Conservation (phyloP, 2,113 vertebrate genomes). For the Protomyctophum bolini region DNA sequence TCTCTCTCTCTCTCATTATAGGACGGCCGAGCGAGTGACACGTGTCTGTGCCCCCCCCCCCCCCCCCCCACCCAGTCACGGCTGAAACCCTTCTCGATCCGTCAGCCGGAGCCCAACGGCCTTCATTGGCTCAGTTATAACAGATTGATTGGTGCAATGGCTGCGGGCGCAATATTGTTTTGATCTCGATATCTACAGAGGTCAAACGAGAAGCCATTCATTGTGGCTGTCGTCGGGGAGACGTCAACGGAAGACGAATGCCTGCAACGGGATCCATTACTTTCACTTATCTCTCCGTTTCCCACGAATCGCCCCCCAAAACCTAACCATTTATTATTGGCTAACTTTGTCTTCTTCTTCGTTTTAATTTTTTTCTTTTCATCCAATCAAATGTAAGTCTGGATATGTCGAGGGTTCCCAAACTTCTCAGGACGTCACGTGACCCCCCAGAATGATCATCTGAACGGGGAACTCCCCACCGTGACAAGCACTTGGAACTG, state of each 20-base stretch:
- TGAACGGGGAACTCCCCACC: no score
- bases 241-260: conserved; percentile 54
- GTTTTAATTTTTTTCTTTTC: no score
- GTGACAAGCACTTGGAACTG: no score
- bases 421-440: no score
- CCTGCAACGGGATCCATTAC: conserved; percentile 58
- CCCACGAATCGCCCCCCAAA: neutral
- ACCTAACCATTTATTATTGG: neutral
- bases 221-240: conserved; percentile 25
- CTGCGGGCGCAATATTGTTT: conserved; percentile 59
- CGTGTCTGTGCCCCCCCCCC: conserved; percentile 29
- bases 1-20: neutral
- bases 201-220: conserved; percentile 63
- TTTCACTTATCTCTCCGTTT: conserved; percentile 58
- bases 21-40: conserved; percentile 48
- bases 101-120: conserved; percentile 49
- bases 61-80: conserved; percentile 45
- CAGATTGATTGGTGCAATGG: conserved; percentile 44
- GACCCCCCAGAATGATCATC: no score
- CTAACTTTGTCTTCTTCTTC: neutral
- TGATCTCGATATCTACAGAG: conserved; percentile 55
- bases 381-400: no score
- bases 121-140: conserved; percentile 50
- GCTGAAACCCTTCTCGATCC: conserved; percentile 58
- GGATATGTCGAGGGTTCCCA: no score